Base-by-base conservation (phyloP, 2,113 vertebrate genomes). In the Brachyistius frenatus region DNA sequence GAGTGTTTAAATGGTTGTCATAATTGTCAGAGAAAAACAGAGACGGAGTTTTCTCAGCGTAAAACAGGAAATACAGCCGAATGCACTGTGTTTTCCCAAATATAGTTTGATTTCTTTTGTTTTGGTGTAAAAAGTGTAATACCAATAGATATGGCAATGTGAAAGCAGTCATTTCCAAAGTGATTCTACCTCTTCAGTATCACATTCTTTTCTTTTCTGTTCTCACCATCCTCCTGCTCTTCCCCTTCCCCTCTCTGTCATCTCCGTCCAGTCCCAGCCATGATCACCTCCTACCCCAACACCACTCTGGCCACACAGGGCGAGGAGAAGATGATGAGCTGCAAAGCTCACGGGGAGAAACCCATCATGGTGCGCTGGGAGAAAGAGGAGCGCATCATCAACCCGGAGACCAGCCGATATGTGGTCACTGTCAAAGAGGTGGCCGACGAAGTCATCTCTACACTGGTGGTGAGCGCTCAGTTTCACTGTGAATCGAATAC, bases 331-430 rank as follows among this genome's bases (percentile, higher is more conserved):
- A 96, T 95, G 79, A 97, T 99, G 96, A 98, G 96, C 89, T 99
- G 98, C 88, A 97, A 96, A 0, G 97, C 98, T 3, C 97, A 99
- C 0, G 98, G 98, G 0, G 98, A 99, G 92, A 99, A 98, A 80
- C 98, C 98, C 93, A 99, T 99, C 89, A 99, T 99, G 61, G 97
- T 99, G 57, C 98, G 98, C 91, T 99, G 98, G 98, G 98, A 99
- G 91, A 99, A 99, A 79, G 98, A 99, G 69, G 97, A 99, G 61
- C 90, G 97, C 46, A 98, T 99, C 93, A 99, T 99, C 73, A 99
- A 99, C 93, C 98, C 97, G 0, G 98, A 99, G 87, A 98, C 97
- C 94, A 99, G 96, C 80, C 96, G 98, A 15, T 99, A 99, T 62
- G 94, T 98, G 4, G 97, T 99, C 84, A 97, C 95, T 66, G 96